Base-by-base conservation (phyloP, 1,140 invertebrate species). In the Drosophila ananassae region DNA sequence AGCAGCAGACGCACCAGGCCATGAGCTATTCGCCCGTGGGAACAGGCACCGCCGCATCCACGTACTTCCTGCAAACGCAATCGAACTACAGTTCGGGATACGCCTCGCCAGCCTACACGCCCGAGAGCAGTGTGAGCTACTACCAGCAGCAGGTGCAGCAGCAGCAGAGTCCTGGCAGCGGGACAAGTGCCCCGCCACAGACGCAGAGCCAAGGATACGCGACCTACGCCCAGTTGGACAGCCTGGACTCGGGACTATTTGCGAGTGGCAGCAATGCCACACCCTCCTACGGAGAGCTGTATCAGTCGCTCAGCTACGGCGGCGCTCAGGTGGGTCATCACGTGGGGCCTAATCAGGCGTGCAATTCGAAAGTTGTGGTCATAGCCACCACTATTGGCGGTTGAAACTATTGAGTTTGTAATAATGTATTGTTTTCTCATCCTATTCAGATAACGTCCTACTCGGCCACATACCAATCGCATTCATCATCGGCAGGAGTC, bases 51-150 rank as follows among this genome's bases (percentile, higher is more conserved):
- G 37, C 66, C 30, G 39, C 69, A n/a, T 61, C 75, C 12, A 87
- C 83, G 17, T 89, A 87, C 51, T 81, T 75, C 51, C 80, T 91
- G 85, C 90, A 91, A 57, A 76, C 90, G 41, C 90, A 91, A 67
- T 91, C 90, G n/a, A 91, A 91, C 51, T 91, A 91, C 37, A 91
- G 90, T 56, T 91, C 90, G 9, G 90, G 90, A 25, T 91, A 91
- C 60, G 90, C 90, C 28, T 91, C 90, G 8, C 90, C 90, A 37
- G 90, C 90, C 1, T 91, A 91, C 58, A 90, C 82, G 44, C 79
- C 82, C 41, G 79, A 79, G 10, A 51, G 69, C 52, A 87, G 72
- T 48, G 77, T 85, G n/a, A 83, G 74, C 62, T 84, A 72, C 62
- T 91, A 90, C 46, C 87, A 91, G 47, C 89, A 91, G 13, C 80